Base-by-base conservation (phyloP, 2,113 vertebrate species). In the Chroicocephalus ridibundus region DNA sequence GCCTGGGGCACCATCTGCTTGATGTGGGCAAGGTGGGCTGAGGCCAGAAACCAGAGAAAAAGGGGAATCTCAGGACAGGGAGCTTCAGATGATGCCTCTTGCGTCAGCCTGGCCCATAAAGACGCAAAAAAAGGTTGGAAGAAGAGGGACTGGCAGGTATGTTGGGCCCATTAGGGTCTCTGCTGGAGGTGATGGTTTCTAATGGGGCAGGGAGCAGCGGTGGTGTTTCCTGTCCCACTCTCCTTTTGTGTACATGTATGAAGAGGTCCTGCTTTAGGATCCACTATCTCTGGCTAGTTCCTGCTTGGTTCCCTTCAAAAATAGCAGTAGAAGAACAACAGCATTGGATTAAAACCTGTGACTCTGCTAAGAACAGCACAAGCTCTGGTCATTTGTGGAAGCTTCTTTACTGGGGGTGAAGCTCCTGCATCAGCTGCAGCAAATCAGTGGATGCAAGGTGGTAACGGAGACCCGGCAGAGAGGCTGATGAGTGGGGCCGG, bases 1-100 rank as follows among this genome's bases (percentile, higher is more conserved):
- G 88, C 94, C 44, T 1, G 0, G 91, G 76, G 57, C 95, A 96
- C 94, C 88, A 83, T 83, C 94, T 94, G 95, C 95, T 95, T 95
- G 96, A 93, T 90, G 95, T 88, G 60, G 93, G 90, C 86, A 96
- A 96, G 96, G 94, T 96, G 93, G 94, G 96, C 77, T 85, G 83
- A 96, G 95, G 92, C 86, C 95, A 97, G 95, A 93, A 94, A 82
- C 52, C 10, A 24, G 74, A 79, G 34, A 18, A 68, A 90, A 75
- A 71, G 69, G 91, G 94, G 76, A 79, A 88, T 32, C 52, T 95
- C 11, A 6, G 93, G 94, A 89, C 87, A 91, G 65, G 57, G 89
- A 64, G 31, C 77, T 91, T 86, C 13, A 5, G 65, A n/a, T 82
- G 69, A 71, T 82, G 81, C 34, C 7, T 66, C 89, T 77, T 82